These are phyloP conservation scores for Candoia aspera DNA, from an alignment of 2,113 vertebrate genomes.

Conservation along the genomic window DNA sequence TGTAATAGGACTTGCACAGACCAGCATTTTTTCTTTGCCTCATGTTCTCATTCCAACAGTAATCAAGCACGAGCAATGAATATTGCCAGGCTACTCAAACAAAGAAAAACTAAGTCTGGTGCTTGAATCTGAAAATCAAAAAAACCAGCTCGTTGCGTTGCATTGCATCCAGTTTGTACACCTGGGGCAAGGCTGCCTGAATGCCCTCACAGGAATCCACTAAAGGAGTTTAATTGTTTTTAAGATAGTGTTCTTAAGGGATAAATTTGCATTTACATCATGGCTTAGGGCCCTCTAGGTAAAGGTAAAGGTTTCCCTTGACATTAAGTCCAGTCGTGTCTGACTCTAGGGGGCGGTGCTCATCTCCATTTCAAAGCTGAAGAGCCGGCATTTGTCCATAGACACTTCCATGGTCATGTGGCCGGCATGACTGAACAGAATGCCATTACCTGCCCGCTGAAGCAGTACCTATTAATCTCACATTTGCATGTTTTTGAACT, in stretches of 20 bases:
- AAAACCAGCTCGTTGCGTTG: neutral
- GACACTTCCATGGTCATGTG: no score
- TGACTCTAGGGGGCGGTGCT: no score
- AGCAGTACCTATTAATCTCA: no score
- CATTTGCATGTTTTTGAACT: no score
- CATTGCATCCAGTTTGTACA: neutral
- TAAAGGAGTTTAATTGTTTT: neutral
- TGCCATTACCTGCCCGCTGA: no score
- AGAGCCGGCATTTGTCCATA: no score
- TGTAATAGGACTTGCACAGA: neutral
- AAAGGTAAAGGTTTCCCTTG: no score
- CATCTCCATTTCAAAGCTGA: no score
- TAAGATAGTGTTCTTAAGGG: neutral
- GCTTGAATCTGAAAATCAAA: neutral
- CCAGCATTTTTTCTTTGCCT: neutral
- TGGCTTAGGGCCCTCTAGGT: neutral
- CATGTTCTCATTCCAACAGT: neutral
- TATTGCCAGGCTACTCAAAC: neutral
- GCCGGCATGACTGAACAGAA: no score
- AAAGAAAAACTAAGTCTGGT: neutral
- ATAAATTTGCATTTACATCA: neutral
- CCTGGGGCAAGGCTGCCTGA: neutral
- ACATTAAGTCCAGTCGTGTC: no score
- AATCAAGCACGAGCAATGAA: neutral
- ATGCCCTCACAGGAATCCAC: neutral